phyloP scores from a whole-genome alignment of 2,797 vertebrate species.

The Alauda arvensis region DNA sequence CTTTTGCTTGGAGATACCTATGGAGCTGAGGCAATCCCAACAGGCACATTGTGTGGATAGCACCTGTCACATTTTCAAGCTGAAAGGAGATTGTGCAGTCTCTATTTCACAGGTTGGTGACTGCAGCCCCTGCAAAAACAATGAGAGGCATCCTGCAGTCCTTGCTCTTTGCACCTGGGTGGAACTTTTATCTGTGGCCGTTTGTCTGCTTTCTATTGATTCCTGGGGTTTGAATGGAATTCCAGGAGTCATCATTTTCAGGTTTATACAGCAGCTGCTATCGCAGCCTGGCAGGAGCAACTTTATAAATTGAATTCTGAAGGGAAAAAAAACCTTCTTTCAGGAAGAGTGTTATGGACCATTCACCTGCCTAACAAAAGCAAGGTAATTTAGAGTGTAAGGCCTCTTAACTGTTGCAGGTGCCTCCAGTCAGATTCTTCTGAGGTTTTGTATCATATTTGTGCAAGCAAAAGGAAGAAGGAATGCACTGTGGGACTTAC shows the following conservation, averaged over 20 bases:
- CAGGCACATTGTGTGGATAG: background rate
- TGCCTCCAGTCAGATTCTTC: background rate
- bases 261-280: slow-evolving; percentile 28
- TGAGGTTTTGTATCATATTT: background rate
- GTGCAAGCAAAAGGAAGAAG: background rate
- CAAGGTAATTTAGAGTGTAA: slow-evolving; percentile 21
- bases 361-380: slow-evolving; percentile 37
- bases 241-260: slow-evolving; percentile 27
- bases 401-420: background rate
- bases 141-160: background rate
- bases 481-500: background rate
- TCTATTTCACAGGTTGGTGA: slow-evolving; percentile 9
- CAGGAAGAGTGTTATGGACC: background rate
- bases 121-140: slow-evolving; percentile 9
- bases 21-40: background rate
- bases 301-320: slow-evolving; percentile 56
- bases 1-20: background rate
- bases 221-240: slow-evolving; percentile 34
- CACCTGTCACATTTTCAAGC: background rate
- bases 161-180: slow-evolving; percentile 9
- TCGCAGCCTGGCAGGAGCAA: slow-evolving; percentile 26
- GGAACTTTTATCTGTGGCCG: slow-evolving; percentile 24
- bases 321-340: slow-evolving; percentile 18
- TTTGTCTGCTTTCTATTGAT: slow-evolving; percentile 39
- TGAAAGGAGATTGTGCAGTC: background rate